Base-by-base conservation (phyloP, 1,140 invertebrate species). In the Drosophila athabasca region DNA sequence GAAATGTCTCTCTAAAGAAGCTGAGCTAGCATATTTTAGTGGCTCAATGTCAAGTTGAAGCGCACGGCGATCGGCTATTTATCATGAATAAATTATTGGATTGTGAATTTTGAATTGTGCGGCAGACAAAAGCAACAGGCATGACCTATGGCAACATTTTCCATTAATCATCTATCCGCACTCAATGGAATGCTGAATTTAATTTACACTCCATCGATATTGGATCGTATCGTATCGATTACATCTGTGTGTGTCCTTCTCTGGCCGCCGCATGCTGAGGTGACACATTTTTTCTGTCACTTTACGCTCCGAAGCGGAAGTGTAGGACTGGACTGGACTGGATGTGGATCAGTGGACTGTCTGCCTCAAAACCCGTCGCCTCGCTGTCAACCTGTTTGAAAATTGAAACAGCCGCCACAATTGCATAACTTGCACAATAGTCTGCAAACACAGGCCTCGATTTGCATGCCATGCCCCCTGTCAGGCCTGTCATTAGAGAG, bases 41-140 rank as follows among this genome's bases (percentile, higher is more conserved):
- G 43, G 68, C 66, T 87, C 87, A 90, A 90, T 90, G 87, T 90
- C 87, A 90, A 87, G 85, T 79, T 75, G 62, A 75, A 80, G 84
- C 79, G 43, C 78, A 64, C 49, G 62, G 41, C 52, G 29, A 69
- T 62, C 41, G 41, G 24, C 57, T 48, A 78, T 67, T 62, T 72
- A 58, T 71, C 59, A 51, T 80, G 64, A 70, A 70, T 70, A 69
- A 24, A 69, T 80, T 73, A 1, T 13, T 13, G 11, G 35, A 13
- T 39, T 39, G 13, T 55, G 17, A 26, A 13, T 39, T 39, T 9
- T 55, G 17, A 26, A 26, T 26, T 19, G 44, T 29, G 39, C 72
- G 60, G 45, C 31, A 67, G 74, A 76, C 64, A 67, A 67, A 58
- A 66, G 58, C 51, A 69, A 62, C 17, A 31, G 39, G 54, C 78